A percentile compares a stretch with the other conserved stretches of the same genome.
phyloP scores from a whole-genome alignment of 2,888 invertebrate species.

The Muscina levida region DNA sequence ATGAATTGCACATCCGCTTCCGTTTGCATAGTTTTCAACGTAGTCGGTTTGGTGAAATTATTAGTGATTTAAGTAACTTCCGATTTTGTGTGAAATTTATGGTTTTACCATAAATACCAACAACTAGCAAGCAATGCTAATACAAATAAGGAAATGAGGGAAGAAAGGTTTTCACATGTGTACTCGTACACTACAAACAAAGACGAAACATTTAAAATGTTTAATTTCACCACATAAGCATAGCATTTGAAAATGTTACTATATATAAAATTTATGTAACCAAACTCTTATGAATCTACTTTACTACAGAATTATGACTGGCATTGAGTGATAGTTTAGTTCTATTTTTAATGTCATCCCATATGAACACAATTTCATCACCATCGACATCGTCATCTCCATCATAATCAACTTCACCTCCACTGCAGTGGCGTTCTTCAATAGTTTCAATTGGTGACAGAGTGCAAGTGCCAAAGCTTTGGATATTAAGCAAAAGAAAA shows the following conservation, averaged over 20 bases:
- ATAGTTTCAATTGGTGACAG: too few species aligned
- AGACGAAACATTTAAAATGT: too few species aligned
- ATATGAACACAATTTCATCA: slow-evolving; percentile 62
- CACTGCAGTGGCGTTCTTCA: background rate
- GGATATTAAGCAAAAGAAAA: slow-evolving; percentile 27
- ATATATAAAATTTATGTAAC: too few species aligned
- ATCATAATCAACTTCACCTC: slow-evolving; percentile 37
- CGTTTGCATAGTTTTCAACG: slow-evolving; percentile 48
- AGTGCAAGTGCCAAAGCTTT: slow-evolving; percentile 5
- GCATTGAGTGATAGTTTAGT: slow-evolving; percentile 62
- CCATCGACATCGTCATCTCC: slow-evolving; percentile 15
- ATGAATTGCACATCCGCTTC: slow-evolving; percentile 65
- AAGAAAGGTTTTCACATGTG: background rate
- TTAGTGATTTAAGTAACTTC: slow-evolving; percentile 66
- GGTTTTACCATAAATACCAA: slow-evolving; percentile 44
- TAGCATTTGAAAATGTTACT: too few species aligned
- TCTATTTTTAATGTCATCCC: slow-evolving; percentile 54
- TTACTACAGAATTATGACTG: too few species aligned
- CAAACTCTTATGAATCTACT: too few species aligned
- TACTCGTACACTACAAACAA: too few species aligned
- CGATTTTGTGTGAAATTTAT: slow-evolving; percentile 65
- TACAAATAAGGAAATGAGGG: too few species aligned
- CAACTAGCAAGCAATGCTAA: background rate
- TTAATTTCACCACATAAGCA: too few species aligned
- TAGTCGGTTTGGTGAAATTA: slow-evolving; percentile 49